Evolutionary conservation across 2,888 invertebrate species (phyloP), one percentile per base, ranked within the genome.

Genomic region (Tenthredo distinguenda): DNA sequence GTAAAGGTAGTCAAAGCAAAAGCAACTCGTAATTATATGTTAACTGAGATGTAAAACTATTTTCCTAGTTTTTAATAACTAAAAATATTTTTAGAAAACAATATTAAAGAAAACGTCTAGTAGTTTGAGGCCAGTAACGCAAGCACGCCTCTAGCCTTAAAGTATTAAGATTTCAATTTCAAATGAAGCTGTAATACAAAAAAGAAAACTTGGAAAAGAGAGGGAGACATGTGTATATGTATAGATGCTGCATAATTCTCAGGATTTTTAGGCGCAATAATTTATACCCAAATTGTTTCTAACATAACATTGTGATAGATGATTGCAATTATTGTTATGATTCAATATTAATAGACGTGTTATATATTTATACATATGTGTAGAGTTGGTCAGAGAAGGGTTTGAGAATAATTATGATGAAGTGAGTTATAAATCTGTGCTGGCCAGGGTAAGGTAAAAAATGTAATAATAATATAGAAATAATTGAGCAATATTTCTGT

Each of bases 1-100:
- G 85, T 55, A 90, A 89, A 86, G 90, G 90, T 82, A 89, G 86
- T 86, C 86, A 87, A 68, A 87, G 85, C 74, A 86, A 81, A 50
- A 82, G 40, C 5, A 82, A 82, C 65, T 40, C 47, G 12, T 82
- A 50, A 83, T 58, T 21, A 31, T 71, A 62, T 40, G 4, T 21
- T n/a, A 55, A 6, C 7, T n/a, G 3, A 37, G 21, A 0, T 37
- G 40, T 62, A 40, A 12, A 50, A 10, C 6, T 31, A 58, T 62
- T 62, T 77, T 31, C 31, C 31, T n/a, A 55, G 77, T 77, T 55
- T 50, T n/a, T 18, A 55, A n/a, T 77, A 31, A 15, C 9, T 55
- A 0, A 2, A 77, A 34, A 55, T 77, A 50, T 50, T 77, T 34
- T 31, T 26, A 47, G n/a, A 55, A 9, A 77, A 31, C 5, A 55